These are phyloP conservation scores for Leuctra nigra DNA, from an alignment of 2,888 invertebrate genomes.

Conservation along the genomic window DNA sequence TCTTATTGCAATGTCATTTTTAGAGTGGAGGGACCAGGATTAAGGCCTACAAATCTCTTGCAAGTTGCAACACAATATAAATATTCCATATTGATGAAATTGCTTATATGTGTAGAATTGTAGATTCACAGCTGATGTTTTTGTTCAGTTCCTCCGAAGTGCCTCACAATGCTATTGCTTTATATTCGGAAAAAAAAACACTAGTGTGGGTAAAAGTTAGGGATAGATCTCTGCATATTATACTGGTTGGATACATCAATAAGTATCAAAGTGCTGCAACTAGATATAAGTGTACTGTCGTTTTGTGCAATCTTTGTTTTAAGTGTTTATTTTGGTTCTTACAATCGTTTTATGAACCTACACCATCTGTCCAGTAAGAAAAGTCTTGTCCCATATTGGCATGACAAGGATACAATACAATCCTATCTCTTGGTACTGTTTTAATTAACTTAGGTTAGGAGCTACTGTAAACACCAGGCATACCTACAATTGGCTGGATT, in stretches of 20 bases:
- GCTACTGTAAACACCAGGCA: too few relatives aligned
- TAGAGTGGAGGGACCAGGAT: slow-evolving; percentile 1
- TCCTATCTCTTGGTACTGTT: too few relatives aligned
- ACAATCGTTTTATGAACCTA: not conserved
- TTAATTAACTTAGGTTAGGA: too few relatives aligned
- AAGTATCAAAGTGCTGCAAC: too few relatives aligned
- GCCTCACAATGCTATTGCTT: not conserved
- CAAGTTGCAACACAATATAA: not conserved
- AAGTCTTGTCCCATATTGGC: too few relatives aligned
- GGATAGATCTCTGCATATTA: not conserved
- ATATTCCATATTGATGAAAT: slow-evolving; percentile 2
- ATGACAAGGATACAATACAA: too few relatives aligned
- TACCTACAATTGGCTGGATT: too few relatives aligned
- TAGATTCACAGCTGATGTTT: not conserved
- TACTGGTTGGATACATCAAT: too few relatives aligned
- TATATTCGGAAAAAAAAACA: not conserved
- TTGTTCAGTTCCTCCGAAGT: slow-evolving; percentile 8
- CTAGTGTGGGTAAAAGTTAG: not conserved
- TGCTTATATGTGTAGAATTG: not conserved
- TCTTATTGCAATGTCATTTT: not conserved
- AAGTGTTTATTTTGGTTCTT: not conserved
- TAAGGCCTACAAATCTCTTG: slow-evolving; percentile 5
- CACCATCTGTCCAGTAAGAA: not conserved
- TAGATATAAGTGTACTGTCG: not conserved
- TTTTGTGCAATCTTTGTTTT: not conserved